A percentile compares a stretch with the other conserved stretches of the same genome.
phyloP scores from a whole-genome alignment of 2,888 invertebrate genomes.

The Silvanus unidentatus region DNA sequence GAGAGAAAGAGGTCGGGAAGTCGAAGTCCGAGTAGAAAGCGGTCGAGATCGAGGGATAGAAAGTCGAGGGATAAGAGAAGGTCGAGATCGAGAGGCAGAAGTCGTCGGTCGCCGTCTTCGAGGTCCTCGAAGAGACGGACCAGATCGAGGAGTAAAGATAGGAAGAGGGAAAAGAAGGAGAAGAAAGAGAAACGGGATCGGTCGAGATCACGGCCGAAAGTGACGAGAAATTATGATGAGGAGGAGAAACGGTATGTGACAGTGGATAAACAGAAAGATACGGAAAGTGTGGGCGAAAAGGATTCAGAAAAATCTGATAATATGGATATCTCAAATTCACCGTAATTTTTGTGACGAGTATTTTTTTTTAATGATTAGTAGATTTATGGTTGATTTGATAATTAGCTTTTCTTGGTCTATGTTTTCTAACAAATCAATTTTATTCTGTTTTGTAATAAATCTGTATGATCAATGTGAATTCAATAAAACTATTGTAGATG shows the following conservation, averaged over 20 bases:
- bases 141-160: slow-evolving; percentile 38
- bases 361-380: neutral
- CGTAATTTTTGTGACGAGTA: slow-evolving; percentile 43
- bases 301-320: slow-evolving; percentile 59
- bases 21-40: slow-evolving; percentile 25
- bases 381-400: too few species aligned
- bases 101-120: slow-evolving; percentile 31
- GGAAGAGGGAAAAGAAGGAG: slow-evolving; percentile 40
- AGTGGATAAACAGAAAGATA: slow-evolving; percentile 20
- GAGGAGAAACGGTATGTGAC: slow-evolving; percentile 48
- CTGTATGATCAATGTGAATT: too few species aligned
- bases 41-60: slow-evolving; percentile 29
- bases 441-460: too few species aligned
- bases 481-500: too few species aligned
- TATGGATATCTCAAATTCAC: slow-evolving; percentile 77
- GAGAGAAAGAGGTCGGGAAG: slow-evolving; percentile 28
- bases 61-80: slow-evolving; percentile 24
- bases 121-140: slow-evolving; percentile 36
- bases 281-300: slow-evolving; percentile 46
- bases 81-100: slow-evolving; percentile 28
- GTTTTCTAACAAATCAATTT: too few species aligned
- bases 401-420: too few species aligned
- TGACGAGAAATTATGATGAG: slow-evolving; percentile 52
- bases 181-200: slow-evolving; percentile 34
- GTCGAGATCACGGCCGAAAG: slow-evolving; percentile 34